A percentile compares a stretch with the other conserved stretches of the same genome.
Evolutionary conservation across 2,113 vertebrate genomes (phyloP).

Genomic region (Oreochromis aureus): DNA sequence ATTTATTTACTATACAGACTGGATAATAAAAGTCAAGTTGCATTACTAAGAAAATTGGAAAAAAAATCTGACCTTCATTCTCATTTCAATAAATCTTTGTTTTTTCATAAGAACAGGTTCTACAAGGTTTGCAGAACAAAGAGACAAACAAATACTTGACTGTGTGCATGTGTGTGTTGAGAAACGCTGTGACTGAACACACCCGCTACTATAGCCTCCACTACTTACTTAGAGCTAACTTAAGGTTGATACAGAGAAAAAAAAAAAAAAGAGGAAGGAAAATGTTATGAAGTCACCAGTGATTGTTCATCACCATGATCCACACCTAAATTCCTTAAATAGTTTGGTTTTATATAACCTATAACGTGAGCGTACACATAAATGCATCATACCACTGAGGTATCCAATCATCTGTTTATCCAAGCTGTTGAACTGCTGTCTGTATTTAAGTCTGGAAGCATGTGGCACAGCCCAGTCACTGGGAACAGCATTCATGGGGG

Average conservation of each 20-base stretch:
- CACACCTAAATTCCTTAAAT: constrained; percentile 21
- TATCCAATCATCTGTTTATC: constrained; percentile 93
- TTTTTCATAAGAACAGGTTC: constrained; percentile 44
- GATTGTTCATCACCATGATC: not conserved
- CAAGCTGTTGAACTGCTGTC: constrained; percentile 93
- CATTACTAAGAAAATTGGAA: not conserved
- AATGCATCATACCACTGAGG: constrained; percentile 80
- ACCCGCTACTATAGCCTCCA: not conserved
- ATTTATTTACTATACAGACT: not conserved
- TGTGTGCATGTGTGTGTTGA: not conserved
- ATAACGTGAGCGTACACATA: not conserved
- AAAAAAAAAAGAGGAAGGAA: not conserved
- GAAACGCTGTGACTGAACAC: constrained; percentile 31
- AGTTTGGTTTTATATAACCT: not conserved
- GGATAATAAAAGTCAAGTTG: not conserved
- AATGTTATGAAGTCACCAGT: not conserved
- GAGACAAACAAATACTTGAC: not conserved
- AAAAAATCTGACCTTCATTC: not conserved
- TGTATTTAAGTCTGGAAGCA: constrained; percentile 89
- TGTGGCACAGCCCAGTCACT: constrained; percentile 94
- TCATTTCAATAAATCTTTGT: not conserved
- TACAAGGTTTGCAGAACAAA: not conserved
- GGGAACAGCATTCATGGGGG: constrained; percentile 73
- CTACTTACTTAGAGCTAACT: not conserved
- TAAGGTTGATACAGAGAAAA: not conserved